Conservation (phyloP, 2,888 invertebrate species). For the Platynereis dumerilii region DNA sequence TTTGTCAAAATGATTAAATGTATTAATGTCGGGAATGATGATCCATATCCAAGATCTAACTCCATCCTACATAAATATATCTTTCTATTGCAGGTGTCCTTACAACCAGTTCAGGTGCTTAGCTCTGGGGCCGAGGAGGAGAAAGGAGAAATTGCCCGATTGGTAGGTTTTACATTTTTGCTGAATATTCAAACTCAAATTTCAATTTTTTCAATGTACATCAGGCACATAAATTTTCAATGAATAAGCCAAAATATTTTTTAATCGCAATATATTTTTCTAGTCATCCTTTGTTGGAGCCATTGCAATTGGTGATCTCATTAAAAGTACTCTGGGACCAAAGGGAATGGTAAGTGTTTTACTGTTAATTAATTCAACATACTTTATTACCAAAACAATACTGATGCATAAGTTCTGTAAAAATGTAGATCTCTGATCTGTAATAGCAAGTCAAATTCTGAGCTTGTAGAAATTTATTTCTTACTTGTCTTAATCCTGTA, state of each 20-base stretch:
- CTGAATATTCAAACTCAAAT: no score
- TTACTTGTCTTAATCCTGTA: neutral
- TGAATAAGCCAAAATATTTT: neutral
- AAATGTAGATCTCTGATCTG: no score
- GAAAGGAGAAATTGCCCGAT: constrained; percentile 93
- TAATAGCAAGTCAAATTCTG: no score
- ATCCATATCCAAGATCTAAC: no score
- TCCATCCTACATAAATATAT: no score
- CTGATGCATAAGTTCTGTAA: no score
- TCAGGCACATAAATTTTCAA: constrained; percentile 1
- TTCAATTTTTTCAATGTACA: neutral
- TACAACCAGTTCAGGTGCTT: constrained; percentile 92
- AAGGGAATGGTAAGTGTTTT: constrained; percentile 83
- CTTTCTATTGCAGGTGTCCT: constrained; percentile 49
- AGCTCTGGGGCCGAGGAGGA: constrained; percentile 98
- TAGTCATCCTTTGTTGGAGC: constrained; percentile 96
- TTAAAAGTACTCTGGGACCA: constrained; percentile 97
- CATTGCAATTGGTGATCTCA: constrained; percentile 97
- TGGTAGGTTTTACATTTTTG: constrained; percentile 67
- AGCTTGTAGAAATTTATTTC: neutral
- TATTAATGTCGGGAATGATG: no score
- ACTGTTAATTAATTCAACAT: neutral
- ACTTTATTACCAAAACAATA: no score
- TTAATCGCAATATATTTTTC: constrained; percentile 33
- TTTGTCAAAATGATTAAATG: no score